Evolutionary conservation across 2,113 vertebrate species (phyloP).

Genomic region (Eira barbara): DNA sequence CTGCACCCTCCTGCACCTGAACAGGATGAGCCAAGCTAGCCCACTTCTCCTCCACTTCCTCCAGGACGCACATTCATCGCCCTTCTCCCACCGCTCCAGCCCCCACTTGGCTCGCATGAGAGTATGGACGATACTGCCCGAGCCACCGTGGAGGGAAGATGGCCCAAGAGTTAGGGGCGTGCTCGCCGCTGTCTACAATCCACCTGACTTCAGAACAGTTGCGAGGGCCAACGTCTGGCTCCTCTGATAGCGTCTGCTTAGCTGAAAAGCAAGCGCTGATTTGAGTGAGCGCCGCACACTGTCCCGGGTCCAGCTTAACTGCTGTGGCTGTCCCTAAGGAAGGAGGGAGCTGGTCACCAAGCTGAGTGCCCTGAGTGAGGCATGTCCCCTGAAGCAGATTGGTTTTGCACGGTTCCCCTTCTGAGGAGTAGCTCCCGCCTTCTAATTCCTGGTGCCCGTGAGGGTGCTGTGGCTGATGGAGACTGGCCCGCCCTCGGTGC

Average conservation of each 20-base stretch:
- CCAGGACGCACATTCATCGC: neutral
- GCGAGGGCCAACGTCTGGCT: no score
- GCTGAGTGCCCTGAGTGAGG: neutral
- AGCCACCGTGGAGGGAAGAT: neutral
- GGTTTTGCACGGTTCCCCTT: no score
- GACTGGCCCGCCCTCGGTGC: no score
- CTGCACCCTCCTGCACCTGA: no score
- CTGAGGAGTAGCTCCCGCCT: no score
- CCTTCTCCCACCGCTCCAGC: neutral
- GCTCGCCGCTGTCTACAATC: rapidly evolving
- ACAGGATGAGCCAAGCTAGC: rapidly evolving
- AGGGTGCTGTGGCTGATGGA: neutral
- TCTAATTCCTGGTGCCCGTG: neutral
- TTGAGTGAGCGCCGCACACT: neutral
- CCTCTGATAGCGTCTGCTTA: rapidly evolving
- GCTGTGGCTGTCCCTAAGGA: neutral
- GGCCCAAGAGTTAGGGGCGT: rapidly evolving
- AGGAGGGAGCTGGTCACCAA: neutral
- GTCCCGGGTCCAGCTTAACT: neutral
- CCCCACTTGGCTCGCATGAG: neutral
- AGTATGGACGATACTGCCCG: rapidly evolving
- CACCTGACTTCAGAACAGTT: neutral
- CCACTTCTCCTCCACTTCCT: neutral
- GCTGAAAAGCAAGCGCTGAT: no score
- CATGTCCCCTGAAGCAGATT: rapidly evolving